Base-by-base conservation (phyloP, 2,888 invertebrate genomes). In the Nomada goodeniana region DNA sequence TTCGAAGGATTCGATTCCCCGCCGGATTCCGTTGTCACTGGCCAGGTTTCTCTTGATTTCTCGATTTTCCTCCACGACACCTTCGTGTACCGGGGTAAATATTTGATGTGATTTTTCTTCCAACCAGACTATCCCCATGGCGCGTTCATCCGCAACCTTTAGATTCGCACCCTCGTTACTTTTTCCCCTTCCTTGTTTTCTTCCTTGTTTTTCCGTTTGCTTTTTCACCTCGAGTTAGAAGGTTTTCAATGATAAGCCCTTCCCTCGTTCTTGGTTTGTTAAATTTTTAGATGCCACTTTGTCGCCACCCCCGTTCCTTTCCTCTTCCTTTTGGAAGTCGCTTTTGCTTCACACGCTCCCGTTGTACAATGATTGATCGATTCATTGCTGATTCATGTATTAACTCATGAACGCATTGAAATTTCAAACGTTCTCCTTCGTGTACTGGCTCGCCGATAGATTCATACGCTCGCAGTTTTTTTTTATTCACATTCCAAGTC, bases 41-140 rank as follows among this genome's bases (percentile, higher is more conserved):
- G 52, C 36, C 68, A 75, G 36, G 77, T 70, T 80, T 83, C 67
- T 68, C 80, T 83, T 85, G 83, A 86, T 88, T 88, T 82, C 85
- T 67, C 85, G 82, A 83, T 85, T 78, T 87, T 75, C 75, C 76
- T 82, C 52, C 53, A 69, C 82, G 88, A 88, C 82, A 88, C 81
- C 81, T 77, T 68, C 64, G 71, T 69, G 65, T 61, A 64, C 68
- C 65, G 63, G 77, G 80, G 89, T 90, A 91, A 91, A 91, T 91
- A 91, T 91, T 91, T 89, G 89, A 90, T 88, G 88, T 81, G 88
- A 91, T 91, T 90, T 91, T 88, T 88, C 88, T 89, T 83, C 83
- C 11, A 13, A 1, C 29, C n/a, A 36, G 20, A 47, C 52, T 77
- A n/a, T 50, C 70, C 69, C 67, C 67, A 15, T 71, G 69, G 68